Conservation (phyloP, 1,140 invertebrate species). For the Theocolax elegans region DNA sequence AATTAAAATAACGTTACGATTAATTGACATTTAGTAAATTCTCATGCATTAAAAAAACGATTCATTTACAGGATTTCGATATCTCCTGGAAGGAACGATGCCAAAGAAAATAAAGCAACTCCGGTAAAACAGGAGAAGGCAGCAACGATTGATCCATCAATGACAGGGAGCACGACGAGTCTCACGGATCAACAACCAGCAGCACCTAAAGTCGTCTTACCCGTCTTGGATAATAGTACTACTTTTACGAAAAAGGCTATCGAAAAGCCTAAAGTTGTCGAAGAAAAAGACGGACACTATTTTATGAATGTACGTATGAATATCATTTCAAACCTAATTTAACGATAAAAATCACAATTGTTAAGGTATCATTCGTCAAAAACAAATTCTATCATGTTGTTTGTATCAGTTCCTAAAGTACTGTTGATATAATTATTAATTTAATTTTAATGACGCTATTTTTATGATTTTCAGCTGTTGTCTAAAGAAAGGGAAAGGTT, state of each 20-base stretch:
- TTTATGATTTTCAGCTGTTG: slow-evolving; percentile 70
- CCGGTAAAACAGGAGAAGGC: background rate
- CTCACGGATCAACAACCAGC: slow-evolving; percentile 66
- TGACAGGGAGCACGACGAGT: slow-evolving; percentile 53
- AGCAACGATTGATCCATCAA: slow-evolving; percentile 41
- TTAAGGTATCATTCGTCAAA: too few species aligned
- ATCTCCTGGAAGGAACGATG: slow-evolving; percentile 37
- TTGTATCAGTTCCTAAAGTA: too few species aligned
- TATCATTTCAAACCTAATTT: background rate
- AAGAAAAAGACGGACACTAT: slow-evolving; percentile 78
- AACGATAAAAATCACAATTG: background rate
- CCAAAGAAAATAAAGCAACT: slow-evolving; percentile 35
- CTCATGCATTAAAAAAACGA: background rate
- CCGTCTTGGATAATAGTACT: slow-evolving; percentile 57
- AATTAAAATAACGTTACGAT: too few species aligned
- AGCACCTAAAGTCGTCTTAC: slow-evolving; percentile 66
- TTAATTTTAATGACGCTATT: slow-evolving; percentile 4
- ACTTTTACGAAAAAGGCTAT: slow-evolving; percentile 51
- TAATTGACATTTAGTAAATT: too few species aligned
- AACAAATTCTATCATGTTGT: too few species aligned
- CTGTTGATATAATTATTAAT: too few species aligned
- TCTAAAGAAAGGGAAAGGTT: slow-evolving; percentile 79
- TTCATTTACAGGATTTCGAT: slow-evolving; percentile 38
- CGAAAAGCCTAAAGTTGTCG: slow-evolving; percentile 44
- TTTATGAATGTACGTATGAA: slow-evolving; percentile 70